Conservation (phyloP, 2,888 invertebrate species). For the Buathra laborator region DNA sequence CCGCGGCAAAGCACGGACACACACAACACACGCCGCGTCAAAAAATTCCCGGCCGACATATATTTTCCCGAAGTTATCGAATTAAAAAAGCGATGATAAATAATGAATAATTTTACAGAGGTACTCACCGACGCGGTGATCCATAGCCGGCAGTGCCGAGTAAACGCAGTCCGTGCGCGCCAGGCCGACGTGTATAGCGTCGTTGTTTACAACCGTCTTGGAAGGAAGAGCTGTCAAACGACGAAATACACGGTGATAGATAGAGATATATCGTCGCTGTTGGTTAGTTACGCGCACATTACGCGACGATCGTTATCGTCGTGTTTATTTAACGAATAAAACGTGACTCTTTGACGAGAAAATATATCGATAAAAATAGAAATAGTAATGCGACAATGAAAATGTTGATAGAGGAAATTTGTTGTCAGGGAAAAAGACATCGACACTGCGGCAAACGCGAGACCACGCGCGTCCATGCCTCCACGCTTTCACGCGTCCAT, state of each 20-base stretch:
- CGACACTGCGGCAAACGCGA: conserved; percentile 34
- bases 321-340: background rate
- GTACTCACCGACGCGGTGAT: conserved; percentile 76
- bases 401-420: background rate
- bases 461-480: conserved; percentile 59
- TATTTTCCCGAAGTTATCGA: background rate
- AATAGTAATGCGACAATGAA: background rate
- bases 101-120: background rate
- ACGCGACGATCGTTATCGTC: background rate
- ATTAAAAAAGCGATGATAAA: background rate
- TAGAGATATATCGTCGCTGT: background rate
- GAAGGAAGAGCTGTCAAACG: conserved; percentile 74
- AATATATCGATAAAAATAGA: background rate
- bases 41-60: background rate
- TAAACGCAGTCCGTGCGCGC: conserved; percentile 73
- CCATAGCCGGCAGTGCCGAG: conserved; percentile 74
- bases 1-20: conserved; percentile 12
- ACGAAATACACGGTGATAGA: conserved; percentile 40
- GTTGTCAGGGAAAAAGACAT: conserved; percentile 19
- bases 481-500: conserved; percentile 71
- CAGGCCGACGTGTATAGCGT: conserved; percentile 68
- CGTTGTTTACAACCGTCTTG: conserved; percentile 73
- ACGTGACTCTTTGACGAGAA: background rate
- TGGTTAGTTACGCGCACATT: background rate
- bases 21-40: background rate